Conservation (phyloP, 1,140 invertebrate species). For the Hyles vespertilio region DNA sequence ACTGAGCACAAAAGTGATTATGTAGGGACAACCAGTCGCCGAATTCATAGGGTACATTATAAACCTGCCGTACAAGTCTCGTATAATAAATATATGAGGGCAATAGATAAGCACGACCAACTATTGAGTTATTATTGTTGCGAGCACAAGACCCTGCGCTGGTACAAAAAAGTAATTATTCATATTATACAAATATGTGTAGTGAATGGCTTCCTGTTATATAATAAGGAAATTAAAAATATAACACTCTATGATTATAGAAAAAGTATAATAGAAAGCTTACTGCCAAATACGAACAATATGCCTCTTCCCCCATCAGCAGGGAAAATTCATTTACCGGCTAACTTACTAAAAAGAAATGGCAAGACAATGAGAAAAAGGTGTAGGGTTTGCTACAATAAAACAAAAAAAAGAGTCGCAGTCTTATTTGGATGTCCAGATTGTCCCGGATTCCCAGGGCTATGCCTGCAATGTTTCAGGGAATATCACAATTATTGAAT, state of each 20-base stretch:
- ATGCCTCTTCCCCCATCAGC: not conserved
- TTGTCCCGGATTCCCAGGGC: not conserved
- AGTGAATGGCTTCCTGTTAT: not conserved
- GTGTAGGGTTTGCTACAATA: not conserved
- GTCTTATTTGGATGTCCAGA: not conserved
- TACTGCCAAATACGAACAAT: not conserved
- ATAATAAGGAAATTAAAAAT: conserved; percentile 3
- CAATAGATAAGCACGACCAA: conserved; percentile 40
- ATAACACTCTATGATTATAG: conserved; percentile 1
- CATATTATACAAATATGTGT: conserved; percentile 20
- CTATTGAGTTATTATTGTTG: conserved; percentile 38
- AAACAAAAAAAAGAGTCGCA: not conserved
- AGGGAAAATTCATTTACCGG: not conserved
- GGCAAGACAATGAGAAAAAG: not conserved
- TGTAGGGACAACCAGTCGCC: conserved; percentile 23
- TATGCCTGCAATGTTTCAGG: not conserved
- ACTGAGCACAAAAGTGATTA: conserved; percentile 26
- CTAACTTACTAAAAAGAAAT: not conserved
- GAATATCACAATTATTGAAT: not conserved
- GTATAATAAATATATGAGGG: conserved; percentile 43
- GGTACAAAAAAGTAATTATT: conserved; percentile 33
- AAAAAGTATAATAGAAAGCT: not conserved
- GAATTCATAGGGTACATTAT: conserved; percentile 15
- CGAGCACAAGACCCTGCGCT: conserved; percentile 40
- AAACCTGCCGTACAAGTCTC: conserved; percentile 33